phyloP scores from a whole-genome alignment of 2,113 vertebrate genomes.

The Australoheros scitulus region DNA sequence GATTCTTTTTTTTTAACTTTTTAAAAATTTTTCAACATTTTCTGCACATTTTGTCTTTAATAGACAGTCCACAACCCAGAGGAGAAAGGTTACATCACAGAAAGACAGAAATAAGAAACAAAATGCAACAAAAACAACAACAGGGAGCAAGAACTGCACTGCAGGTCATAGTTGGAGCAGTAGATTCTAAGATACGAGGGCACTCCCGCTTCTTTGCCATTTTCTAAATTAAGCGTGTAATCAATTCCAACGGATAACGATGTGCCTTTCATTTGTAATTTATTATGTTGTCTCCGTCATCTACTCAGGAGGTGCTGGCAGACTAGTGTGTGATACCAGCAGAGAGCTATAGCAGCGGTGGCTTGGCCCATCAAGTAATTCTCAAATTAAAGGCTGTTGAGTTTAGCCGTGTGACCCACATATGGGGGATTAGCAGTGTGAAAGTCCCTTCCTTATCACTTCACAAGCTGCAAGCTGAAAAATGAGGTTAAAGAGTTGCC shows the following conservation, averaged over 20 bases:
- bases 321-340: neutral
- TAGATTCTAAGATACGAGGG: neutral
- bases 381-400: constrained; percentile 38
- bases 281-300: neutral
- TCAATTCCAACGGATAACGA: neutral
- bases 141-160: neutral
- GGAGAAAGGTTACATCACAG: neutral
- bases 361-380: constrained; percentile 24
- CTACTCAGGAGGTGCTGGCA: neutral
- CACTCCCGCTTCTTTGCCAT: neutral
- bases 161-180: too few species aligned
- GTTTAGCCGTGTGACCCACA: constrained; percentile 62
- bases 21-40: neutral
- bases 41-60: neutral
- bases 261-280: neutral
- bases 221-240: neutral
- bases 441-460: constrained; percentile 46
- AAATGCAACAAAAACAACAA: neutral
- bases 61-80: neutral
- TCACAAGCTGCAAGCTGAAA: constrained; percentile 1
- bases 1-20: too few species aligned
- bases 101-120: neutral
- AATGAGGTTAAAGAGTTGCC: constrained; percentile 9
- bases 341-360: neutral
- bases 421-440: constrained; percentile 47